Conservation (phyloP, 2,797 vertebrate species). For the Sebastiscus tertius region DNA sequence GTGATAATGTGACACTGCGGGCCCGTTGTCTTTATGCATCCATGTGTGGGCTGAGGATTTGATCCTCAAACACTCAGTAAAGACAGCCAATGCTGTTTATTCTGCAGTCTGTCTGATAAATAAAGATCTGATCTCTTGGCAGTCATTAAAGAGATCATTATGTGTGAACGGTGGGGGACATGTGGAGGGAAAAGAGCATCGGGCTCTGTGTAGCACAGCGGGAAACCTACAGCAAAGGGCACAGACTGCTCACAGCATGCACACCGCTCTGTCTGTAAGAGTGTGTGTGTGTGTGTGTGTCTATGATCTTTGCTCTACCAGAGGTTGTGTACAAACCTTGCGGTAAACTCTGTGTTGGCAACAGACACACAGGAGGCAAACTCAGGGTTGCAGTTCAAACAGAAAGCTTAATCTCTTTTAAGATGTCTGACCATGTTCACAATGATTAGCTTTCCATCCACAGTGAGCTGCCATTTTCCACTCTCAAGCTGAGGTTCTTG, state of each 20-base stretch:
- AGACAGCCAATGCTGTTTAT: constrained; percentile 23
- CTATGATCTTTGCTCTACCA: constrained; percentile 37
- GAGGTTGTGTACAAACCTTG: constrained; percentile 34
- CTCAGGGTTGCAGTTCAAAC: constrained; percentile 42
- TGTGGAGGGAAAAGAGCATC: constrained; percentile 46
- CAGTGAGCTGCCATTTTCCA: not conserved
- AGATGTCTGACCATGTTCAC: constrained; percentile 7
- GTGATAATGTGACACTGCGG: constrained; percentile 1
- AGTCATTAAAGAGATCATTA: constrained; percentile 47
- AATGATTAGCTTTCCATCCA: not conserved
- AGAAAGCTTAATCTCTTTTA: constrained; percentile 24
- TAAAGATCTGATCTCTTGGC: constrained; percentile 59
- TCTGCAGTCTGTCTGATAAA: constrained; percentile 48
- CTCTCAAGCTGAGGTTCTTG: not conserved
- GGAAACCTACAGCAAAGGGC: constrained; percentile 54
- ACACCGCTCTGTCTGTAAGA: constrained; percentile 4
- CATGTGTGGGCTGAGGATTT: constrained; percentile 7
- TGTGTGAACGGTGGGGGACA: constrained; percentile 19
- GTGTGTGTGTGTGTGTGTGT: not conserved
- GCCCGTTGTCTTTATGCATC: not conserved
- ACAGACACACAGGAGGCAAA: constrained; percentile 10
- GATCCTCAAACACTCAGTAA: constrained; percentile 26
- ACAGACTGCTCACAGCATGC: constrained; percentile 52
- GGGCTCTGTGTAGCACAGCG: constrained; percentile 53
- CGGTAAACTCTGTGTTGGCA: constrained; percentile 25